phyloP scores from a whole-genome alignment of 2,888 invertebrate species.

The Caenorhabditis sp. region DNA sequence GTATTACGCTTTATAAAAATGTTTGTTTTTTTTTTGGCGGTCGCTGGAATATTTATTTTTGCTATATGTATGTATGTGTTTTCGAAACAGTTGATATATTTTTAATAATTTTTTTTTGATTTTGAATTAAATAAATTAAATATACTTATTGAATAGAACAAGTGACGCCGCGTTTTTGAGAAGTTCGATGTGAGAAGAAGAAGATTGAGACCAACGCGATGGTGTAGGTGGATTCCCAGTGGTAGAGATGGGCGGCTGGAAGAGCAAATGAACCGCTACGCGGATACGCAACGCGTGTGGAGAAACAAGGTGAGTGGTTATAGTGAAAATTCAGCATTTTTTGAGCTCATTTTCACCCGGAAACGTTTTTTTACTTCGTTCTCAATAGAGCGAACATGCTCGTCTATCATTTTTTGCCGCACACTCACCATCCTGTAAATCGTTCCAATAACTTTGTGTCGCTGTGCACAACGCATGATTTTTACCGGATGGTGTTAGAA shows the following conservation, averaged over 20 bases:
- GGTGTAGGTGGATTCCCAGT: conserved; percentile 17
- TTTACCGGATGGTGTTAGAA: conserved; percentile 6
- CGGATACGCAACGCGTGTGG: no score
- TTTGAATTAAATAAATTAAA: neutral
- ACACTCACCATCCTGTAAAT: conserved; percentile 9
- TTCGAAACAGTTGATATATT: neutral
- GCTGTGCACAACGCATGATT: conserved; percentile 16
- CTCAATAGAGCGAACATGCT: no score
- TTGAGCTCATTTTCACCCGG: no score
- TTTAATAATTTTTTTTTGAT: neutral
- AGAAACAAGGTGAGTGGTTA: no score
- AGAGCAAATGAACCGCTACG: no score
- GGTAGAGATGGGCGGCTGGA: conserved; percentile 9
- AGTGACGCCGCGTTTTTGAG: no score
- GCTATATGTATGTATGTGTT: neutral
- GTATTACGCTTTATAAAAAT: neutral
- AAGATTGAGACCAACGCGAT: neutral
- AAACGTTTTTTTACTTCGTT: no score
- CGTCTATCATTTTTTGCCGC: no score
- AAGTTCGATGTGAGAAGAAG: neutral
- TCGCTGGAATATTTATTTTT: no score
- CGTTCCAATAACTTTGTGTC: conserved; percentile 17
- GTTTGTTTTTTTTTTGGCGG: neutral
- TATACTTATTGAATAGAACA: neutral
- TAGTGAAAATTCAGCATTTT: no score